Conservation (phyloP, 2,113 vertebrate genomes). For the Cnemophilus loriae region DNA sequence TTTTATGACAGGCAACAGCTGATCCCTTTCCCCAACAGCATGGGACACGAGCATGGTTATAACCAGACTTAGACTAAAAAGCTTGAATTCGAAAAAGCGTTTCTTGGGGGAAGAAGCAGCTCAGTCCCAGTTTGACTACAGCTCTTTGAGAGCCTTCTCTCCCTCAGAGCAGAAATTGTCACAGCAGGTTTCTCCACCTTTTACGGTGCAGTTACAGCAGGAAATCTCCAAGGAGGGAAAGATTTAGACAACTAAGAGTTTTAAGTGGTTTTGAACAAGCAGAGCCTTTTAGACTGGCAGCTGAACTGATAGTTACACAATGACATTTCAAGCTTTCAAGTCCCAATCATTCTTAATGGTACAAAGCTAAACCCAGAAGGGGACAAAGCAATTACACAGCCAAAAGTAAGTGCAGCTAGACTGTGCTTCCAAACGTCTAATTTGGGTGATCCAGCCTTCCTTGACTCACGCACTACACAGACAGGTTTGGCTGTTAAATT, state of each 20-base stretch:
- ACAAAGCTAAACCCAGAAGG: slow-evolving; percentile 32
- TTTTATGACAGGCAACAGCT: not conserved
- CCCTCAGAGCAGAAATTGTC: not conserved
- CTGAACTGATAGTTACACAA: not conserved
- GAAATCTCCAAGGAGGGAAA: slow-evolving; percentile 1
- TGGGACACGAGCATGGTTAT: not conserved
- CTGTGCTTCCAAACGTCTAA: not conserved
- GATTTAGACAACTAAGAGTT: slow-evolving; percentile 8
- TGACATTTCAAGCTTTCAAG: slow-evolving; percentile 30
- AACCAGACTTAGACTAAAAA: not conserved
- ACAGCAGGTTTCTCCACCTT: not conserved
- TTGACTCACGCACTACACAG: not conserved
- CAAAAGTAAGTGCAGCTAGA: not conserved
- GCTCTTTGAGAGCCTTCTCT: not conserved
- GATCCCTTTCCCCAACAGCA: not conserved
- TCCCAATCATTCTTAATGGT: slow-evolving; percentile 1
- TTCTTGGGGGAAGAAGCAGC: not conserved
- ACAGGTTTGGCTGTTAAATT: not conserved
- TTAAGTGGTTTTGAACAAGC: slow-evolving; percentile 34
- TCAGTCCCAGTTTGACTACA: not conserved
- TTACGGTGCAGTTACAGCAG: not conserved
- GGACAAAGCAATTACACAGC: slow-evolving; percentile 4
- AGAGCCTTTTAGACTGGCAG: not conserved
- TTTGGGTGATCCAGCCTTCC: not conserved
- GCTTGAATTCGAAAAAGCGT: not conserved